These are phyloP conservation scores for Aphrophora alni DNA, from an alignment of 2,888 invertebrate genomes.

Conservation along the genomic window DNA sequence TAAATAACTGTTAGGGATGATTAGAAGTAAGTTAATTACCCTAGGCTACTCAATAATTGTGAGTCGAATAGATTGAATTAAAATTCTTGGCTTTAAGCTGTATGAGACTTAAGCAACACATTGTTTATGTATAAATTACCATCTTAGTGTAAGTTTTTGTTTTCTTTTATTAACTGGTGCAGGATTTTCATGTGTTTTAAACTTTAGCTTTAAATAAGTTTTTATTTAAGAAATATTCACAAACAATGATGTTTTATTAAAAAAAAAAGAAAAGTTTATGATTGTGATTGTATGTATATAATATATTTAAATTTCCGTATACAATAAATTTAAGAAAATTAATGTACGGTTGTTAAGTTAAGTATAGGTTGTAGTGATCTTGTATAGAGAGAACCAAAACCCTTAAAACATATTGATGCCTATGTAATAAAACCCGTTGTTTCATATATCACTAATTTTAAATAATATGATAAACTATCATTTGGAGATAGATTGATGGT, in stretches of 20 bases:
- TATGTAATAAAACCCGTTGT: background rate
- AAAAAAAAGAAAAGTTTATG: background rate
- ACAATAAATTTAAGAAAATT: background rate
- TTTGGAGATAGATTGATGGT: background rate
- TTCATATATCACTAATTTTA: background rate
- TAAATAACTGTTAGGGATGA: no score
- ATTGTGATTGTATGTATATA: background rate
- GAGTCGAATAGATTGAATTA: no score
- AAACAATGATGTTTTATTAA: background rate
- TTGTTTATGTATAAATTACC: background rate
- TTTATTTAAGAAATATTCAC: background rate
- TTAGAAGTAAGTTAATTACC: no score
- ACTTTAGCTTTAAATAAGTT: background rate
- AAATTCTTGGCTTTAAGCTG: background rate
- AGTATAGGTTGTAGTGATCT: background rate
- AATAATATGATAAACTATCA: background rate
- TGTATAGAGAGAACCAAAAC: background rate
- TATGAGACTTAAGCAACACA: background rate
- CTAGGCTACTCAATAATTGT: no score
- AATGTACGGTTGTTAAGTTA: background rate
- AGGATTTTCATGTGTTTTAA: slow-evolving; percentile 1
- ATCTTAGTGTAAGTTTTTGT: background rate
- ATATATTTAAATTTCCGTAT: background rate
- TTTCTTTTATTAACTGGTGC: background rate
- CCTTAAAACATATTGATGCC: background rate